Conservation (phyloP, 2,888 invertebrate genomes). For the Cryptops parisi region DNA sequence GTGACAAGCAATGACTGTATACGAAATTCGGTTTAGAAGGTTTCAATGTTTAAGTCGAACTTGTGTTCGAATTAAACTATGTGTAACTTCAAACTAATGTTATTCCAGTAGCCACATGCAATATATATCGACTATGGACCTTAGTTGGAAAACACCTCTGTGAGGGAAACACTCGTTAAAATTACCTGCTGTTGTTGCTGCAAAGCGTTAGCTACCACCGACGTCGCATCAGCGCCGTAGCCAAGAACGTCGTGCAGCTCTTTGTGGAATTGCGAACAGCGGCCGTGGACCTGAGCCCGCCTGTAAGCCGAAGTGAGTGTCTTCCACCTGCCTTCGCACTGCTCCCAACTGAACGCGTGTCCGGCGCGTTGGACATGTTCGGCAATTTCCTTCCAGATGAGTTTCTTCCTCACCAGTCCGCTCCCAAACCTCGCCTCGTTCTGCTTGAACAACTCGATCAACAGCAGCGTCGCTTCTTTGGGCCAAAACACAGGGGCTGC, state of each 20-base stretch:
- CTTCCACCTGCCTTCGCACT: conserved; percentile 5
- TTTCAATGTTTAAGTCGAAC: no score
- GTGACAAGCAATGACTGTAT: no score
- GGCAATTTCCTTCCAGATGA: conserved; percentile 2
- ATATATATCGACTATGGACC: no score
- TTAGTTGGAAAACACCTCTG: no score
- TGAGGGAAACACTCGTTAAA: no score
- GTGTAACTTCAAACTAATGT: no score
- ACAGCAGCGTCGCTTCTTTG: not conserved
- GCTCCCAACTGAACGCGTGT: not conserved
- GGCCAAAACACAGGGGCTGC: conserved; percentile 4
- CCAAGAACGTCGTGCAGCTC: conserved; percentile 1
- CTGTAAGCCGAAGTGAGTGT: conserved; percentile 3
- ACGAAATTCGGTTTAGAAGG: no score
- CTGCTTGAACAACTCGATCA: not conserved
- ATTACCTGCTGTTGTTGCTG: no score
- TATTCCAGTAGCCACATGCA: no score
- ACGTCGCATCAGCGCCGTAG: not conserved
- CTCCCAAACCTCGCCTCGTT: not conserved
- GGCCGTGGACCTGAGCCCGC: not conserved
- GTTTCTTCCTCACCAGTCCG: conserved; percentile 2
- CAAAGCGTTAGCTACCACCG: no score
- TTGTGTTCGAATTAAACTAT: no score
- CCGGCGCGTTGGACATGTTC: not conserved
- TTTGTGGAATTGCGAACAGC: not conserved